Conservation (phyloP, 2,797 vertebrate genomes). For the Chelon labrosus region DNA sequence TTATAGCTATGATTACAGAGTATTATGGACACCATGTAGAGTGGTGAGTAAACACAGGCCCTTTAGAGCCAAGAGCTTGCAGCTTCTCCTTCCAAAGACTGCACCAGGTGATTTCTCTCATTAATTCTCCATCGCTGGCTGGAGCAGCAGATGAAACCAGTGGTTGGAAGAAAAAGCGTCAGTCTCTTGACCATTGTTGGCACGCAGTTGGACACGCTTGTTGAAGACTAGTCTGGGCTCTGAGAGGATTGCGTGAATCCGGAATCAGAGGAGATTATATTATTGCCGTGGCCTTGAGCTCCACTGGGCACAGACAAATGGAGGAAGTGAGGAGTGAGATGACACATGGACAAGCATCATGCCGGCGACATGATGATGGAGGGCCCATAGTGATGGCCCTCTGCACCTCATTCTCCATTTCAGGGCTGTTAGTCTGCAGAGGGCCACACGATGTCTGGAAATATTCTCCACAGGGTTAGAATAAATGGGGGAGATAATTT, state of each 20-base stretch:
- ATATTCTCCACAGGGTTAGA: constrained; percentile 19
- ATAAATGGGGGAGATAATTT: constrained; percentile 6
- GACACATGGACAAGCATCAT: constrained; percentile 42
- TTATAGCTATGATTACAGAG: constrained; percentile 32
- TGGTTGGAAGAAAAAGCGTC: constrained; percentile 16
- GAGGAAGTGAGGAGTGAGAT: constrained; percentile 18
- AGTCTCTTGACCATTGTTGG: constrained; percentile 6
- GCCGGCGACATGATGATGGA: constrained; percentile 46
- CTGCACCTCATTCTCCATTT: constrained; percentile 32
- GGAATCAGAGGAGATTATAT: constrained; percentile 20
- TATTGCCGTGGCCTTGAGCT: constrained; percentile 6
- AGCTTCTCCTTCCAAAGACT: constrained; percentile 9
- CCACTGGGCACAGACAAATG: constrained; percentile 13
- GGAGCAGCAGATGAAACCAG: constrained; percentile 2
- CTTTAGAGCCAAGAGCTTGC: constrained; percentile 17
- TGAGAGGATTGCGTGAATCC: neutral
- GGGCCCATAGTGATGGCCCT: constrained; percentile 34
- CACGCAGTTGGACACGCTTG: neutral
- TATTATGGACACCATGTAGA: constrained; percentile 26
- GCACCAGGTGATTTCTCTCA: constrained; percentile 34
- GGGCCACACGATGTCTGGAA: constrained; percentile 12
- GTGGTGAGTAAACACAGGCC: constrained; percentile 37
- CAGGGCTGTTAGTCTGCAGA: constrained; percentile 17
- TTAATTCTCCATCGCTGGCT: constrained; percentile 15
- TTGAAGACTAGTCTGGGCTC: constrained; percentile 7